Evolutionary conservation across 2,113 vertebrate species (phyloP).

Genomic region (Erythrocercus mccallii): DNA sequence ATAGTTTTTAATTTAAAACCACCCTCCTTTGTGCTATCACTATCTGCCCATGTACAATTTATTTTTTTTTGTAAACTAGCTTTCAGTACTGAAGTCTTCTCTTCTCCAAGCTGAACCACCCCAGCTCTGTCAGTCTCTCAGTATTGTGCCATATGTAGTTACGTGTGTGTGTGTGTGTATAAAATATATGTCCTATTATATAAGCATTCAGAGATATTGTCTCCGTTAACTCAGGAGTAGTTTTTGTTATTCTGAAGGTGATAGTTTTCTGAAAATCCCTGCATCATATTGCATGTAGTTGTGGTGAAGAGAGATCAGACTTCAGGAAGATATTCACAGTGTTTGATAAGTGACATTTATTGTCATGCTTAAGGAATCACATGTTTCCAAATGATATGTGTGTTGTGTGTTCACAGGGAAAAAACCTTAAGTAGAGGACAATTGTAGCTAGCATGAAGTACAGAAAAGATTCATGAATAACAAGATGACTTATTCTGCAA

Average conservation of each 20-base stretch:
- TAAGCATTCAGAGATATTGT: background rate
- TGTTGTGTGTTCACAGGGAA: background rate
- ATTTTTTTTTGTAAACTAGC: background rate
- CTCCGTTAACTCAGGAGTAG: background rate
- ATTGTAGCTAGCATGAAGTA: background rate
- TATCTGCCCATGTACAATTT: background rate
- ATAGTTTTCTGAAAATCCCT: too few relatives aligned
- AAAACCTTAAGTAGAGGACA: background rate
- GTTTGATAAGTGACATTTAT: background rate
- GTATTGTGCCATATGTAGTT: background rate
- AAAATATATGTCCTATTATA: background rate
- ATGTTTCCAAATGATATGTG: background rate
- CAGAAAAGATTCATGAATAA: background rate
- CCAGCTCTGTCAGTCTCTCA: background rate
- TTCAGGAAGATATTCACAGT: background rate
- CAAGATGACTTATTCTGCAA: background rate
- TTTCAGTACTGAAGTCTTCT: background rate
- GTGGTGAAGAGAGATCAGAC: background rate
- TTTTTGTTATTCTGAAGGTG: too few relatives aligned
- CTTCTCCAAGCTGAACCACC: background rate
- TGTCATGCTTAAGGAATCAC: background rate
- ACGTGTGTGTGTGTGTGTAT: background rate
- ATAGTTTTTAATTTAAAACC: background rate
- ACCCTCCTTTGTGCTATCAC: background rate
- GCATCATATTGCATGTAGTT: rapidly evolving